Conservation (phyloP, 1,140 invertebrate genomes). For the Sitophilus oryzae region DNA sequence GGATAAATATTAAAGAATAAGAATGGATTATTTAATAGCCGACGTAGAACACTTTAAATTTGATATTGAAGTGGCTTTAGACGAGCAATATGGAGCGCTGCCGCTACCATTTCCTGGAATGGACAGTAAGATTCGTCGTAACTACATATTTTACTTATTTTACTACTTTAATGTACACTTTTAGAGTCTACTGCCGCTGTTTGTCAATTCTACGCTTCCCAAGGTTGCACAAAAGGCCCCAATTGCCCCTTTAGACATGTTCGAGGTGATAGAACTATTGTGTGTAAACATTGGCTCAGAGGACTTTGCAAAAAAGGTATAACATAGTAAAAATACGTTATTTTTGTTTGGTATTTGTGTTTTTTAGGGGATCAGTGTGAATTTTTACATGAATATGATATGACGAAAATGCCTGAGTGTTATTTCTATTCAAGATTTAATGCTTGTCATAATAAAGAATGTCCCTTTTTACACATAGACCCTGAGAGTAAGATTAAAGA, state of each 20-base stretch:
- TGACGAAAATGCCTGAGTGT: slow-evolving; percentile 99
- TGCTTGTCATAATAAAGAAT: slow-evolving; percentile 99
- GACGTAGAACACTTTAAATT: slow-evolving; percentile 88
- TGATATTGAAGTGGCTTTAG: slow-evolving; percentile 92
- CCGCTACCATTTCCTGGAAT: slow-evolving; percentile 96
- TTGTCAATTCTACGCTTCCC: slow-evolving; percentile 82
- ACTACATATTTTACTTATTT: background rate
- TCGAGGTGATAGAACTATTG: slow-evolving; percentile 94
- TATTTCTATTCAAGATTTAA: slow-evolving; percentile 98
- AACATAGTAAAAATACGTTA: background rate
- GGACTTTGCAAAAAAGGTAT: slow-evolving; percentile 94
- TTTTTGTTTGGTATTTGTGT: background rate
- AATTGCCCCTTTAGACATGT: slow-evolving; percentile 96
- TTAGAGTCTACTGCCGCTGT: slow-evolving; percentile 91
- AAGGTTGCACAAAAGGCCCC: slow-evolving; percentile 80
- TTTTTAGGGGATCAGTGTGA: slow-evolving; percentile 86
- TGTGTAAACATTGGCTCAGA: slow-evolving; percentile 92
- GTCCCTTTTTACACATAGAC: slow-evolving; percentile 98
- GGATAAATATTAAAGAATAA: no score
- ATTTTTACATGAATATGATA: slow-evolving; percentile 99
- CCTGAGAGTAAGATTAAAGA: slow-evolving; percentile 99
- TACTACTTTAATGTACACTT: slow-evolving; percentile 27
- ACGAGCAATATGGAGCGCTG: slow-evolving; percentile 89
- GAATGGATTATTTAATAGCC: slow-evolving; percentile 88
- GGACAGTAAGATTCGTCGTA: slow-evolving; percentile 78